Conservation (phyloP, 2,797 vertebrate species). For the Phrynocephalus vlangalii region DNA sequence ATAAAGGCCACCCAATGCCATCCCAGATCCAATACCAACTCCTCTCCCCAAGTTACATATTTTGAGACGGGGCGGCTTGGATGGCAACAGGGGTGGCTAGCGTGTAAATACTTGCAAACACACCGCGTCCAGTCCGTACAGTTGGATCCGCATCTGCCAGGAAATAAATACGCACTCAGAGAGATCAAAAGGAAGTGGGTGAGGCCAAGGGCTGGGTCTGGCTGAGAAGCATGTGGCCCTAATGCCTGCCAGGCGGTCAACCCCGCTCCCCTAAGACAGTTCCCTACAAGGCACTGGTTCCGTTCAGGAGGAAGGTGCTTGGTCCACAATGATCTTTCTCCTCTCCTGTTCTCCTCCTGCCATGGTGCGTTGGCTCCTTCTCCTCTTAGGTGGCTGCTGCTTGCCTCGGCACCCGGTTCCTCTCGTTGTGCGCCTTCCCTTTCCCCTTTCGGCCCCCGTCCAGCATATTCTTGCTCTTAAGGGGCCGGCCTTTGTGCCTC, state of each 20-base stretch:
- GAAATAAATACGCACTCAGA: not conserved
- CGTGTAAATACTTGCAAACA: not conserved
- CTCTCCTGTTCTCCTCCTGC: conserved; percentile 20
- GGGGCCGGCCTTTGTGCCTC: conserved; percentile 84
- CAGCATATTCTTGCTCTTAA: conserved; percentile 87
- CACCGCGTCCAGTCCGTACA: not conserved
- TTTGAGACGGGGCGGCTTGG: not conserved
- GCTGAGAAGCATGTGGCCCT: too few relatives aligned
- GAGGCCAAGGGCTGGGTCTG: not conserved
- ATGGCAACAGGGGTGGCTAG: not conserved
- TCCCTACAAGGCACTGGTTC: conserved; percentile 12
- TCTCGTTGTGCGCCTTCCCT: conserved; percentile 82
- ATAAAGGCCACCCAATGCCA: not conserved
- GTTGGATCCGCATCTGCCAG: not conserved
- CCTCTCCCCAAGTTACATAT: not conserved
- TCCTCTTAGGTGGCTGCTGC: conserved; percentile 61
- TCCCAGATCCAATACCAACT: not conserved
- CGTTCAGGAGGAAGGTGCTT: not conserved
- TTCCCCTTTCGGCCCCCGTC: conserved; percentile 83
- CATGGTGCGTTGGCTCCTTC: not conserved
- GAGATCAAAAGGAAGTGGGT: not conserved
- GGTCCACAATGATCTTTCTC: not conserved
- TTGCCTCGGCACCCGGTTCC: conserved; percentile 88
- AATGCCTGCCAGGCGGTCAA: too few relatives aligned
- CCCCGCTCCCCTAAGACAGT: not conserved